Evolutionary conservation across 2,888 invertebrate genomes (phyloP).

Genomic region (Drosophila quinaria): DNA sequence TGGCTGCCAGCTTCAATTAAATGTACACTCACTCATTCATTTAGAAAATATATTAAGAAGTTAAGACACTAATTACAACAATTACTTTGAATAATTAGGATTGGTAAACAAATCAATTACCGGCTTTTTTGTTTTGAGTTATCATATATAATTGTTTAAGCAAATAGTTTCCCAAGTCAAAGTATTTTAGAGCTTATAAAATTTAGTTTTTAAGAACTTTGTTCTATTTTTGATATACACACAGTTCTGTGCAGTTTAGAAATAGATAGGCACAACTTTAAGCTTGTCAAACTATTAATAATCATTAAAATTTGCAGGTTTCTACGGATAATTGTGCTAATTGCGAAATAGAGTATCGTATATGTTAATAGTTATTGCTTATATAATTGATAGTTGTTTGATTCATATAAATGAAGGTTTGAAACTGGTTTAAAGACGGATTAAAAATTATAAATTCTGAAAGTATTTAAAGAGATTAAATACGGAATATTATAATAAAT

Average conservation of each 20-base stretch:
- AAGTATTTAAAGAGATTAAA: neutral
- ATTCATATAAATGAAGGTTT: neutral
- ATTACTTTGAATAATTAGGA: constrained; percentile 19
- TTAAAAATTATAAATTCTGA: neutral
- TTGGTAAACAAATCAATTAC: constrained; percentile 25
- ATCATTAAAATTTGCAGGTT: constrained; percentile 7
- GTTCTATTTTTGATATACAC: neutral
- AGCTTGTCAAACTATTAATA: constrained; percentile 4
- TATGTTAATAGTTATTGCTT: constrained; percentile 1
- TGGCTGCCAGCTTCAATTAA: constrained; percentile 39
- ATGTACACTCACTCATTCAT: constrained; percentile 38
- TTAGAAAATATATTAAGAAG: constrained; percentile 4
- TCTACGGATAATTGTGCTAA: constrained; percentile 5
- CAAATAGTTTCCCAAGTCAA: constrained; percentile 15
- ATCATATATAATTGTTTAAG: neutral
- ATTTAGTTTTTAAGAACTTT: neutral
- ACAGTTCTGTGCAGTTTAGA: neutral
- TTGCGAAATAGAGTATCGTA: constrained; percentile 3
- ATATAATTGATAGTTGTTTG: constrained; percentile 6
- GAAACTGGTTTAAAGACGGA: constrained; percentile 7
- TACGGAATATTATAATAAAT: too few relatives aligned
- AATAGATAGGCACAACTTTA: neutral
- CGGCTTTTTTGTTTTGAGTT: neutral
- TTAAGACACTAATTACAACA: constrained; percentile 35
- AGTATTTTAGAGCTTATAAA: neutral